These are phyloP conservation scores for Petrocephalus schoutedeni DNA, from an alignment of 2,797 vertebrate species.

Conservation along the genomic window DNA sequence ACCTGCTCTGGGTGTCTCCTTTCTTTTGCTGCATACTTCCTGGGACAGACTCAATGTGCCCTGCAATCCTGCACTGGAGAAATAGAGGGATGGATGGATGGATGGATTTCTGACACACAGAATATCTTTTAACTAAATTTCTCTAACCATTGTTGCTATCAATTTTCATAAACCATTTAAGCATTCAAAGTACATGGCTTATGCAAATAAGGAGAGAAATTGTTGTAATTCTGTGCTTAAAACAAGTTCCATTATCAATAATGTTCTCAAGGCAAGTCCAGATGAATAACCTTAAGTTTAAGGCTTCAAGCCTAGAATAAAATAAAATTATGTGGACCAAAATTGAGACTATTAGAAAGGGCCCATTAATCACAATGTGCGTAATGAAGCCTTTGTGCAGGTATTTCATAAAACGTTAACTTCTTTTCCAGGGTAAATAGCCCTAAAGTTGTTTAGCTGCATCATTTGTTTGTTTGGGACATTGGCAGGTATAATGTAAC, in stretches of 20 bases:
- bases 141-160: neutral
- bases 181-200: neutral
- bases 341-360: neutral
- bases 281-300: neutral
- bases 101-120: neutral
- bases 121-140: neutral
- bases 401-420: slow-evolving; percentile 66
- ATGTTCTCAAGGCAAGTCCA: neutral
- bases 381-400: slow-evolving; percentile 61
- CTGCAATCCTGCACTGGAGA: neutral
- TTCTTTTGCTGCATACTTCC: no score
- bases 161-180: neutral
- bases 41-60: neutral
- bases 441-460: slow-evolving; percentile 66
- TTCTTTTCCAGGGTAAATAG: slow-evolving; percentile 66
- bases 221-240: neutral
- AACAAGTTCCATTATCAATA: neutral
- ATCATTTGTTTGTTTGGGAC: slow-evolving; percentile 70
- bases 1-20: no score
- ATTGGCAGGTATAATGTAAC: slow-evolving; percentile 50
- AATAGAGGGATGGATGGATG: neutral
- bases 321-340: neutral
- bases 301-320: neutral
- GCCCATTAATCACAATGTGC: neutral
- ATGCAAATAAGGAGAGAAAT: neutral